Percentiles rank a stretch among this genome's conserved stretches.
These are phyloP conservation scores for Danio kyathit DNA, from an alignment of 2,797 vertebrate species.

Conservation along the genomic window DNA sequence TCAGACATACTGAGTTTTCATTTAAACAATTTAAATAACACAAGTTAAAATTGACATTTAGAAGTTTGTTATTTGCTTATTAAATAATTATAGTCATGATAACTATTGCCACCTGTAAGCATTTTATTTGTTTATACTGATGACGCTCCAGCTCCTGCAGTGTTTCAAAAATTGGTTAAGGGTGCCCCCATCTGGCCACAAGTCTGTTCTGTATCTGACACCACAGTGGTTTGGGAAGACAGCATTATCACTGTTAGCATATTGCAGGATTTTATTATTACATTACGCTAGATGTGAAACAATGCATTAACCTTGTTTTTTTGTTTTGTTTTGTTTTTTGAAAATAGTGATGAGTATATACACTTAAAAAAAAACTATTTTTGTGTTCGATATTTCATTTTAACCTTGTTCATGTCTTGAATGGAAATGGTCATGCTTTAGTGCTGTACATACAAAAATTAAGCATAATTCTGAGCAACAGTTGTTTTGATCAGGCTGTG, in stretches of 20 bases:
- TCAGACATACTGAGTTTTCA: no score
- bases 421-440: conserved; percentile 12
- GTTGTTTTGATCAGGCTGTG: conserved; percentile 67
- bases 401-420: background rate
- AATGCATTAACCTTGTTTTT: background rate
- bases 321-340: background rate
- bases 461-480: conserved; percentile 65
- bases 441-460: background rate
- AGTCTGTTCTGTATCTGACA: conserved; percentile 51
- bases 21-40: background rate
- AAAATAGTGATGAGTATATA: background rate
- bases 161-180: conserved; percentile 81
- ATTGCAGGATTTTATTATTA: background rate
- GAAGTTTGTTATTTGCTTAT: background rate
- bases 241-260: background rate
- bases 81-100: background rate
- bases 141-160: conserved; percentile 24
- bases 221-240: background rate
- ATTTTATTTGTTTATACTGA: conserved; percentile 45
- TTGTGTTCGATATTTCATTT: background rate
- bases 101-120: conserved; percentile 4
- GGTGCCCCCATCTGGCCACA: conserved; percentile 84
- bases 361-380: background rate
- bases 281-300: background rate
- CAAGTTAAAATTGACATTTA: background rate